Evolutionary conservation across 2,888 invertebrate genomes (phyloP), one percentile per base, ranked within the genome.

Genomic region (Masnerella sp.): DNA sequence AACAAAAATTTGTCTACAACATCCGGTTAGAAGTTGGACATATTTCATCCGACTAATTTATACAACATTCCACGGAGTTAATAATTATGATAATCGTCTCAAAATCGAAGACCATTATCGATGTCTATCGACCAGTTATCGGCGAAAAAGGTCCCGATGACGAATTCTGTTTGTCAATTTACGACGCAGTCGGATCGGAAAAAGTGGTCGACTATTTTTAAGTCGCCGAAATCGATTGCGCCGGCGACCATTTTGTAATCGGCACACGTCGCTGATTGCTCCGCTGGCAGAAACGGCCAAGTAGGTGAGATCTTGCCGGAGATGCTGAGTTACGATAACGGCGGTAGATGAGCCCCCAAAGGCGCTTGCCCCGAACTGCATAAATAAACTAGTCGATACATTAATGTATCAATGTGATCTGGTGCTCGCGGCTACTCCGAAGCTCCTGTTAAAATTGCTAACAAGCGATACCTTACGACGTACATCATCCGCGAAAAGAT

Each of bases 341-440:
- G 30, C 62, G 43, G 62, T 58, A 51, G 64, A 62, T 59, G 64
- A 62, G 58, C 34, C 70, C 75, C 75, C 76, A 56, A 62, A 70
- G 77, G 77, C 75, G 56, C 74, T 78, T 74, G 78, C 77, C 75
- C 77, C 78, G 78, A 76, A 77, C 75, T 54, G 77, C 78, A 82
- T 80, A 82, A 82, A 81, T 81, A 81, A 83, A 80, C 81, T 82
- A 82, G 81, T 82, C 83, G 81, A 84, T 84, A 82, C 84, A 84
- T 84, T 85, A 84, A 85, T 85, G 82, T 81, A 85, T 84, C 85
- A 82, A 80, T 76, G 81, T 17, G 61, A 68, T 75, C 64, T 34
- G 52, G 71, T 42, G 69, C 75, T 72, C 61, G 61, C 59, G 69
- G 68, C 75, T 65, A 54, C 64, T 9, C 38, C 38, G 59, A 40